These are phyloP conservation scores for Lytechinus pictus DNA, from an alignment of 35 echinoderm and acorn worm genomes.

Conservation along the genomic window DNA sequence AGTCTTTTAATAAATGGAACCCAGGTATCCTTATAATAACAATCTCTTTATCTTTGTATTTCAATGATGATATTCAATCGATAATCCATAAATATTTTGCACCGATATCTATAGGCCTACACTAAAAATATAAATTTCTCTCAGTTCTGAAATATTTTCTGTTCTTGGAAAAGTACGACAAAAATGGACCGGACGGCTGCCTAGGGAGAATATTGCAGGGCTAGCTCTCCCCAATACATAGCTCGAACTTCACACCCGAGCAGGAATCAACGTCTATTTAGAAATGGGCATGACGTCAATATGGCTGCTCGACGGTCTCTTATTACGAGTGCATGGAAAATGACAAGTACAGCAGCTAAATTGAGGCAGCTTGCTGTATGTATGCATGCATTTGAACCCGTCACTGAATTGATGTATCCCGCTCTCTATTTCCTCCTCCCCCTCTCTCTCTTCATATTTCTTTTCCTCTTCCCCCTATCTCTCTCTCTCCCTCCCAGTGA, in stretches of 20 bases:
- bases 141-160: background rate
- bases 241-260: background rate
- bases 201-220: background rate
- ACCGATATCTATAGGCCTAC: background rate
- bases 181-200: background rate
- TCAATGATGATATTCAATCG: background rate
- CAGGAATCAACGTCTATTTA: background rate
- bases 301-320: background rate
- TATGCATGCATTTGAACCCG: background rate
- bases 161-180: background rate
- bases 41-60: too few species aligned
- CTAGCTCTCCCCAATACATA: background rate
- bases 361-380: constrained; percentile 16
- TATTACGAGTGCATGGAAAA: background rate
- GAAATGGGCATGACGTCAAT: constrained; percentile 10
- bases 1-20: too few species aligned
- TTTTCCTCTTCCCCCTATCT: background rate
- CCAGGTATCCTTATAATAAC: too few species aligned
- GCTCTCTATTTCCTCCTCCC: too few species aligned
- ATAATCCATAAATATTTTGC: background rate
- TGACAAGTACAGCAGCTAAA: background rate
- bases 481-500: background rate
- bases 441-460: too few species aligned
- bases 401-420: background rate
- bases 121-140: background rate